phyloP scores from a whole-genome alignment of 2,888 invertebrate species.

The Drosophila fulvimacula region DNA sequence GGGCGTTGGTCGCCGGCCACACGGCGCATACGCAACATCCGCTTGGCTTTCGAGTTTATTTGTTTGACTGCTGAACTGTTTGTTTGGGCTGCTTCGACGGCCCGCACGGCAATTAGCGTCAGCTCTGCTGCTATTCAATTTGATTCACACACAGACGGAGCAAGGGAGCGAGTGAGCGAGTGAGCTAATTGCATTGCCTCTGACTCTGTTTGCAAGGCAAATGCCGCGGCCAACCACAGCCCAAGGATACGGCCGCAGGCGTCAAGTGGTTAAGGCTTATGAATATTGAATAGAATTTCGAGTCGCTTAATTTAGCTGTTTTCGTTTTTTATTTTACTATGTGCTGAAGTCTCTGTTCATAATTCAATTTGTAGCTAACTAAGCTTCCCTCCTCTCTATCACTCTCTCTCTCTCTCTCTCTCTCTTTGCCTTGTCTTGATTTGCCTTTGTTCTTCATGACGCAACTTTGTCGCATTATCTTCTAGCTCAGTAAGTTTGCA shows the following conservation, averaged over 20 bases:
- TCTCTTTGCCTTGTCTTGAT: background rate
- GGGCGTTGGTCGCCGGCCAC: constrained; percentile 59
- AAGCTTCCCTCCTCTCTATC: constrained; percentile 29
- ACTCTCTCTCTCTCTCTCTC: constrained; percentile 3
- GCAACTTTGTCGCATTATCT: constrained; percentile 63
- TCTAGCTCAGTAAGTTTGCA: constrained; percentile 66
- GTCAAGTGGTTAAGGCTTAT: constrained; percentile 21
- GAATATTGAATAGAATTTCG: constrained; percentile 13
- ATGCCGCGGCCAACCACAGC: constrained; percentile 14
- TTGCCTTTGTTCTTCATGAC: constrained; percentile 49
- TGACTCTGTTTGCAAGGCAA: constrained; percentile 16
- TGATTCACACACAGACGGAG: constrained; percentile 26
- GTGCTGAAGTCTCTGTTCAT: constrained; percentile 10
- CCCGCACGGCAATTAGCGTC: constrained; percentile 52
- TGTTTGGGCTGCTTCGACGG: constrained; percentile 38
- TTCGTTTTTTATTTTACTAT: background rate
- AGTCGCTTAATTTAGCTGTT: background rate
- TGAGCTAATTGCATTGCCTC: constrained; percentile 16
- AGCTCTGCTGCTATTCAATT: constrained; percentile 40
- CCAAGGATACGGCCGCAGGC: constrained; percentile 22
- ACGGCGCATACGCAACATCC: constrained; percentile 76
- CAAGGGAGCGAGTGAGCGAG: background rate
- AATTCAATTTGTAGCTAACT: constrained; percentile 61
- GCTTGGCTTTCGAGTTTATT: constrained; percentile 43
- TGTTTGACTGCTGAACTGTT: constrained; percentile 36